Evolutionary conservation across 2,797 vertebrate species (phyloP).

Genomic region (Betta splendens): DNA sequence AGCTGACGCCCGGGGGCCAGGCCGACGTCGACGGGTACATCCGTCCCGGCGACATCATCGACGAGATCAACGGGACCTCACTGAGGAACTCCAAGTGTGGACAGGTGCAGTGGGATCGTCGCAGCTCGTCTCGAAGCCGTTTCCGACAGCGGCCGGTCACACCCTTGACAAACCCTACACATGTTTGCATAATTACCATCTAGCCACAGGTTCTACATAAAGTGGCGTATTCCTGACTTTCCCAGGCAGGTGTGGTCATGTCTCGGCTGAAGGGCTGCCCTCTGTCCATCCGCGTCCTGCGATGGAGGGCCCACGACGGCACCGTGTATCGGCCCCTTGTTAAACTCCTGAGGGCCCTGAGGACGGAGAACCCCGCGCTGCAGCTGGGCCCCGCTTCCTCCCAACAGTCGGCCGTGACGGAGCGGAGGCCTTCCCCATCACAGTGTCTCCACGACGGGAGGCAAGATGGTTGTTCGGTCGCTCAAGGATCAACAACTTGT

Average conservation of each 20-base stretch:
- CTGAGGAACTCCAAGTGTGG: conserved; percentile 80
- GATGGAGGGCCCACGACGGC: conserved; percentile 76
- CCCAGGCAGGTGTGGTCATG: conserved; percentile 78
- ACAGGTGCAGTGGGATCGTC: conserved; percentile 69
- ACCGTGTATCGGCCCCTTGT: conserved; percentile 77
- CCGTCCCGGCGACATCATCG: conserved; percentile 82
- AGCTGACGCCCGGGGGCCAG: conserved; percentile 81
- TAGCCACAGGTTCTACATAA: not conserved
- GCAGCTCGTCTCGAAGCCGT: too few relatives aligned
- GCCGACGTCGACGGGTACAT: conserved; percentile 80
- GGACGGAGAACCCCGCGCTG: conserved; percentile 79
- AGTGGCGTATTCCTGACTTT: not conserved
- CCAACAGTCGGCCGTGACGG: conserved; percentile 10
- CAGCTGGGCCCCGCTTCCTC: conserved; percentile 58
- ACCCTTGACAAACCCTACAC: conserved; percentile 11
- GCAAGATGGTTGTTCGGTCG: conserved; percentile 47
- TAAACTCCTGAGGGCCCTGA: conserved; percentile 78
- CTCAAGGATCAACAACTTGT: not conserved
- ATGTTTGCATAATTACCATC: not conserved
- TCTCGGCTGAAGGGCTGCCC: conserved; percentile 79
- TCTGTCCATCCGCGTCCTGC: conserved; percentile 74
- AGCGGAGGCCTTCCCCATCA: conserved; percentile 42
- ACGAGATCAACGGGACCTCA: conserved; percentile 86
- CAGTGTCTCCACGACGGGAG: conserved; percentile 81
- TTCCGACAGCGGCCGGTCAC: conserved; percentile 3